These are phyloP conservation scores for Malurus melanocephalus DNA, from an alignment of 2,113 vertebrate species.

Conservation along the genomic window DNA sequence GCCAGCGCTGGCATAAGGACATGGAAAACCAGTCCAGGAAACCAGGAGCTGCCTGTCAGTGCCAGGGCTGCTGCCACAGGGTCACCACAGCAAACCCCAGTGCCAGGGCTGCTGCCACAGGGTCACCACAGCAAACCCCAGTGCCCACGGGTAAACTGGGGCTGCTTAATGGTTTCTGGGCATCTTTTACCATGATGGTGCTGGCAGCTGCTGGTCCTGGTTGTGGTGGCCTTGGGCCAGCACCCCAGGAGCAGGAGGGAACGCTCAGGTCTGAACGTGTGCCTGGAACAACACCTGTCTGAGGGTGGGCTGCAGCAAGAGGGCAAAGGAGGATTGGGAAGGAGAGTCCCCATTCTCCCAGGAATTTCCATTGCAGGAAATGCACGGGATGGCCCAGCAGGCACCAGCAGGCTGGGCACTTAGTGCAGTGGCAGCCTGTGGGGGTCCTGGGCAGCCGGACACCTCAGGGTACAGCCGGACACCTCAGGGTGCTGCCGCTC, in stretches of 20 bases:
- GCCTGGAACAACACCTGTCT: not conserved
- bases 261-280: not conserved
- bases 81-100: not conserved
- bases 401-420: fast-evolving
- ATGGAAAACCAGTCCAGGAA: fast-evolving
- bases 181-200: not conserved
- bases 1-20: fast-evolving
- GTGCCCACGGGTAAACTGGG: not conserved
- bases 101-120: not conserved
- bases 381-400: not conserved
- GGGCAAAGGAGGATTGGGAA: not conserved
- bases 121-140: not conserved
- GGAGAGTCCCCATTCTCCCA: not conserved
- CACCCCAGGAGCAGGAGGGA: not conserved
- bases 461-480: fast-evolving
- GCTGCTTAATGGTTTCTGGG: not conserved
- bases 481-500: not conserved
- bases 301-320: not conserved
- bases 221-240: not conserved
- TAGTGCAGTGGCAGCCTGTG: fast-evolving
- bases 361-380: not conserved
- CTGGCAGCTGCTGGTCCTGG: not conserved
- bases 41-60: not conserved
- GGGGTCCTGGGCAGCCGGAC: fast-evolving
- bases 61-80: not conserved